Evolutionary conservation across 2,888 invertebrate genomes (phyloP).

Genomic region (Phragmatobia fuliginosa): DNA sequence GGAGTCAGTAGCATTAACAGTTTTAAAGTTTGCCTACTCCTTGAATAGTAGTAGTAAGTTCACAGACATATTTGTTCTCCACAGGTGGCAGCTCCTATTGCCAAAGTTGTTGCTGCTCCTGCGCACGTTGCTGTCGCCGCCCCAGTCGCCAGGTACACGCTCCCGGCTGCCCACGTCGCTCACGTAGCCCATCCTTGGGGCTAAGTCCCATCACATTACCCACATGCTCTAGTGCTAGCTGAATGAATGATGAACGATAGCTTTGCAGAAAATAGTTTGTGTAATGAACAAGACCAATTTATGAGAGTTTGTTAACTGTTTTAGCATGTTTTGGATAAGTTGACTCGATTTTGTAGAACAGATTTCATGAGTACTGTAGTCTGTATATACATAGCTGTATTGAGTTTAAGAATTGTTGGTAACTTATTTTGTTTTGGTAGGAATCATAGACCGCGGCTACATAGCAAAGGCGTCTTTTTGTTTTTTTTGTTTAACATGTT

Average conservation of each 20-base stretch:
- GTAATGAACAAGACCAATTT: background rate
- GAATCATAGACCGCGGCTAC: conserved; percentile 50
- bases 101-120: conserved; percentile 68
- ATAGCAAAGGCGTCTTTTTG: conserved; percentile 48
- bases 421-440: background rate
- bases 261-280: conserved; percentile 16
- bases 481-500: conserved; percentile 5
- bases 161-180: conserved; percentile 52
- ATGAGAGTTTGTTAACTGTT: background rate
- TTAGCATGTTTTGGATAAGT: background rate
- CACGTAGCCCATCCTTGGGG: conserved; percentile 76
- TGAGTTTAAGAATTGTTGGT: background rate
- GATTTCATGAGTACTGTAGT: background rate
- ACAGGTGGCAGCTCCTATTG: conserved; percentile 58
- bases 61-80: background rate
- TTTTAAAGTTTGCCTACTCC: no score
- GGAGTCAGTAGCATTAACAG: no score
- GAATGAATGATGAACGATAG: conserved; percentile 28
- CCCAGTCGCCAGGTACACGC: conserved; percentile 65
- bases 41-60: background rate
- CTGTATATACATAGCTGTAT: background rate
- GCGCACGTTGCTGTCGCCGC: conserved; percentile 74
- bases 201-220: conserved; percentile 53
- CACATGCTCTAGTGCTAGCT: conserved; percentile 38
- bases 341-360: background rate